Base-by-base conservation (phyloP, 2,888 invertebrate species). In the Lycia hirtaria region DNA sequence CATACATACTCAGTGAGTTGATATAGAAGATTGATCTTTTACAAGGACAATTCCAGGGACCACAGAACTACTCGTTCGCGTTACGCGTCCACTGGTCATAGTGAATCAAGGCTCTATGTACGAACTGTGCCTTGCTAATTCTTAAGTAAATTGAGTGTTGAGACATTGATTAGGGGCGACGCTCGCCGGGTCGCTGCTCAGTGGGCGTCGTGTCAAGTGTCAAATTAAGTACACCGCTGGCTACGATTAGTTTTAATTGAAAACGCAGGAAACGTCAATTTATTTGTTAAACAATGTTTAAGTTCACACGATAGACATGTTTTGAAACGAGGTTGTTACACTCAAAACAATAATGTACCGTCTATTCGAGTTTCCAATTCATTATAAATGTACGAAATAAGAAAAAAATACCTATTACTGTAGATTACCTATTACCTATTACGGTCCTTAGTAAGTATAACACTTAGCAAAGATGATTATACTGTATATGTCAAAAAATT, bases 241-340 rank as follows among this genome's bases (percentile, higher is more conserved):
- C 53, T 44, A 41, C 41, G 47, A 65, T 63, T 60, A 63, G 47
- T 60, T 61, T 55, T 63, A 65, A 65, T 63, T 61, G 55, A 43
- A 56, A 59, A 52, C 47, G 55, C 63, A 63, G 65, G 65, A 65
- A 61, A 55, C 28, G 12, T 24, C 59, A 51, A 40, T 56, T 53
- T 56, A 57, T 61, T 58, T 55, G 52, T 47, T 51, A 59, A 65
- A 55, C 62, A 54, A 17, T 59, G 53, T 57, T 58, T 53, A 47
- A 54, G 57, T 62, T 56, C 56, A 53, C 52, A 56, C 57, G 53
- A 51, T 33, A 53, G 48, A 38, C 45, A 17, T 57, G 60, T 54
- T 58, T 48, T 53, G 45, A 33, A 57, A 55, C 22, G 45, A 57
- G 59, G 51, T 64, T 59, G 56, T 59, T 61, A 59, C 45, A 59